phyloP scores from a whole-genome alignment of 2,888 invertebrate species.

The Octodonta nipae region DNA sequence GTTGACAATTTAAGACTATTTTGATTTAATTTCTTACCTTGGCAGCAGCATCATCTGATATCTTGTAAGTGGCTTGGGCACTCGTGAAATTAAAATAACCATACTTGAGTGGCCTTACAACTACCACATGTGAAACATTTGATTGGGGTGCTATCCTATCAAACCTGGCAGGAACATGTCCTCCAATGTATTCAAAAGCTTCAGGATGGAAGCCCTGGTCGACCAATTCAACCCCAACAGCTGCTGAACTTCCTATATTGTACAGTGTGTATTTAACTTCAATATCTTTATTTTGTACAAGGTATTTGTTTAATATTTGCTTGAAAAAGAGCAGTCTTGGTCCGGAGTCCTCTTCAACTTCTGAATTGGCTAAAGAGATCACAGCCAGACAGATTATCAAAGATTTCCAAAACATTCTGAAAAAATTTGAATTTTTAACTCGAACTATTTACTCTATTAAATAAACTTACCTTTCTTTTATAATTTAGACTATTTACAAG shows the following conservation, averaged over 20 bases:
- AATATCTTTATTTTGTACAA: conserved; percentile 93
- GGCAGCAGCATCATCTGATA: conserved; percentile 44
- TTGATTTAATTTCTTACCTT: conserved; percentile 13
- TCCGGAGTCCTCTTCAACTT: conserved; percentile 51
- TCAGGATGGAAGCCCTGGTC: conserved; percentile 88
- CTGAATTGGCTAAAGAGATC: conserved; percentile 22
- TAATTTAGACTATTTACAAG: too few relatives aligned
- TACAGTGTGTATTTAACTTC: conserved; percentile 87
- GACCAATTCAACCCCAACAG: conserved; percentile 73
- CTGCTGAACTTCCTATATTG: conserved; percentile 86
- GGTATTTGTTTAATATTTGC: conserved; percentile 86
- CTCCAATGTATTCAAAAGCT: conserved; percentile 80
- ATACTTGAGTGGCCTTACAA: conserved; percentile 75
- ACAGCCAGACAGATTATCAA: too few relatives aligned
- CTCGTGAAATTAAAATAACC: conserved; percentile 96
- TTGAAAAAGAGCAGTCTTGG: conserved; percentile 83
- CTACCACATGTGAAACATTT: conserved; percentile 87
- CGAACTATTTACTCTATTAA: too few relatives aligned
- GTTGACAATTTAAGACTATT: too few relatives aligned
- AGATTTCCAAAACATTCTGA: too few relatives aligned
- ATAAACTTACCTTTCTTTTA: too few relatives aligned
- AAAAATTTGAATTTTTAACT: too few relatives aligned
- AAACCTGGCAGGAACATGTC: conserved; percentile 67
- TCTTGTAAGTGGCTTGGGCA: conserved; percentile 80
- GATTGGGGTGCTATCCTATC: conserved; percentile 84